phyloP scores from a whole-genome alignment of 2,888 invertebrate species.

The Platerodrilus igneus region DNA sequence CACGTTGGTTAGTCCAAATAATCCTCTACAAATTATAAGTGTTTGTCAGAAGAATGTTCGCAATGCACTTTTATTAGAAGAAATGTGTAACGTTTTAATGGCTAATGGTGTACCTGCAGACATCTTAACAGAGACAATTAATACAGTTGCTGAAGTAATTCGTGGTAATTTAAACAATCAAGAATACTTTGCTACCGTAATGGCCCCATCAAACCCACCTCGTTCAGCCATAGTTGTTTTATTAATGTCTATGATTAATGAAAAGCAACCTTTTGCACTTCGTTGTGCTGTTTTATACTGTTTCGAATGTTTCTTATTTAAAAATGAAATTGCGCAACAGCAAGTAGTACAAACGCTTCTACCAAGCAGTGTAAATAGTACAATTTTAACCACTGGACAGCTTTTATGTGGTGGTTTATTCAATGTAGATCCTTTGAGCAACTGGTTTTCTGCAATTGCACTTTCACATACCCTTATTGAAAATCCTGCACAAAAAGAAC shows the following conservation, averaged over 20 bases:
- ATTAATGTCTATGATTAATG: constrained; percentile 97
- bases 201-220: constrained; percentile 91
- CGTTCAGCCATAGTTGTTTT: constrained; percentile 91
- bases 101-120: constrained; percentile 95
- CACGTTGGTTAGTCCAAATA: constrained; percentile 89
- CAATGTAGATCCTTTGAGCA: constrained; percentile 79
- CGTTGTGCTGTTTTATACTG: constrained; percentile 96
- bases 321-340: constrained; percentile 85
- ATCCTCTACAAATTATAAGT: constrained; percentile 72
- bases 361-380: constrained; percentile 76
- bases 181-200: constrained; percentile 82
- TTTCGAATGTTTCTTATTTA: constrained; percentile 92
- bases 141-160: constrained; percentile 88
- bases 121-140: constrained; percentile 93
- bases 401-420: constrained; percentile 90
- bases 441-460: constrained; percentile 94
- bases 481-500: constrained; percentile 81
- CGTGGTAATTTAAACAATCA: constrained; percentile 88
- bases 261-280: constrained; percentile 85
- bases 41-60: constrained; percentile 88
- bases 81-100: constrained; percentile 87
- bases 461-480: constrained; percentile 86
- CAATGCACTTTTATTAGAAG: constrained; percentile 74
- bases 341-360: constrained; percentile 87
- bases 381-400: constrained; percentile 75